Conservation (phyloP, 1,140 invertebrate genomes). For the Aporrectodea caliginosa region DNA sequence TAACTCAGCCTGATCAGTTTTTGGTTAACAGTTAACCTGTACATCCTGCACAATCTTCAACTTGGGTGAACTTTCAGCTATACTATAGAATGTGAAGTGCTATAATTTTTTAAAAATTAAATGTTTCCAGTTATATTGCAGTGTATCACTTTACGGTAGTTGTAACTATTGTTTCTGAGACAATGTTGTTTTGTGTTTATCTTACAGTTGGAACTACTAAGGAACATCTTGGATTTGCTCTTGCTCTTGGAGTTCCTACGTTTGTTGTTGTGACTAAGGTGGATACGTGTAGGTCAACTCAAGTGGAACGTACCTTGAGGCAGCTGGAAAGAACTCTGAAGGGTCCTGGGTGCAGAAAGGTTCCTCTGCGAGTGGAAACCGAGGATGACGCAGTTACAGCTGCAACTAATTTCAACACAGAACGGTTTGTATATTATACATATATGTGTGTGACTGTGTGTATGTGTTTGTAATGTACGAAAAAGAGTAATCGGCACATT, state of each 20-base stretch:
- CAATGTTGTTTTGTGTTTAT: neutral
- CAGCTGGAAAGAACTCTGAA: conserved; percentile 89
- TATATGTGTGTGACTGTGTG: too few relatives aligned
- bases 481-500: too few relatives aligned
- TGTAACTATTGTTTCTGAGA: conserved; percentile 11
- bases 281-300: conserved; percentile 97
- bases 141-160: too few relatives aligned
- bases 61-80: too few relatives aligned
- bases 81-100: too few relatives aligned
- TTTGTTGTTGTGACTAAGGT: conserved; percentile 99
- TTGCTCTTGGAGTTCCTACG: conserved; percentile 95
- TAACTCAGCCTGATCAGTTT: too few relatives aligned
- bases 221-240: conserved; percentile 91
- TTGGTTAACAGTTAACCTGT: too few relatives aligned
- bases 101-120: too few relatives aligned
- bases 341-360: conserved; percentile 93
- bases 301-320: conserved; percentile 89
- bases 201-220: conserved; percentile 98
- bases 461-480: too few relatives aligned
- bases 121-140: too few relatives aligned
- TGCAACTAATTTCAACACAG: conserved; percentile 22
- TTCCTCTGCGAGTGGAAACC: conserved; percentile 91
- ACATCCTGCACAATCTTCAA: too few relatives aligned
- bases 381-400: conserved; percentile 79
- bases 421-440: conserved; percentile 27